Base-by-base conservation (phyloP, 2,113 vertebrate genomes). In the Podocnemis expansa region DNA sequence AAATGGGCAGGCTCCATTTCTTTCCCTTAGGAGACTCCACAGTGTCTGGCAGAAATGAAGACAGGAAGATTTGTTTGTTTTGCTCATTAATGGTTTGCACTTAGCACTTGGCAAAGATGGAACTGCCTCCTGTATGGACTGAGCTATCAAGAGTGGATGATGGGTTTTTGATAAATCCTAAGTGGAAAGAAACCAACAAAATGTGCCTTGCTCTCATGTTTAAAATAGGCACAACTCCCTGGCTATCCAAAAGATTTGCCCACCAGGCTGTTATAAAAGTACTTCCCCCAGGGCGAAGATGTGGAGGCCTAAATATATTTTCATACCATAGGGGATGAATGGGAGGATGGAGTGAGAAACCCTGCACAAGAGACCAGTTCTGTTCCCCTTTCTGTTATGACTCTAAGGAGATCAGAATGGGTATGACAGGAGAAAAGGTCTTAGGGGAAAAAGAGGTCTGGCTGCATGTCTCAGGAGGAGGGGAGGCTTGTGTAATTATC, bases 1-100 rank as follows among this genome's bases (percentile, higher is more conserved):
- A 70, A 88, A 78, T 34, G 80, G 80, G 45, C 88, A 81, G 89
- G 76, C 88, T 95, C 81, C 80, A 1, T 0, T 2, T 9, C 85
- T 70, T 86, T 93, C 92, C 89, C 89, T 5, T 60, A 89, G 87
- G 94, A 97, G 85, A 29, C 47, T 19, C 73, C 43, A 41, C 43
- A 0, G 24, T 31, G 78, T 63, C 70, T 88, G 85, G 89, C 38
- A 96, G 88, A 91, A 87, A 89, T 80, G 73, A 51, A 76, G 75
- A 45, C n/a, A 83, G 8, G 49, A 60, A 84, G 67, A 79, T 82
- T 91, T 87, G 94, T 91, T 96, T 92, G 93, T 89, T 93, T 2
- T 78, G 89, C 10, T 6, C 0, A 1, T 92, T 95, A 96, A 95
- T 52, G 81, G 90, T 82, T 78, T 89, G 47, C 87, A 92, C 79